These are phyloP conservation scores for Elachura formosa DNA, from an alignment of 2,113 vertebrate species.

Conservation along the genomic window DNA sequence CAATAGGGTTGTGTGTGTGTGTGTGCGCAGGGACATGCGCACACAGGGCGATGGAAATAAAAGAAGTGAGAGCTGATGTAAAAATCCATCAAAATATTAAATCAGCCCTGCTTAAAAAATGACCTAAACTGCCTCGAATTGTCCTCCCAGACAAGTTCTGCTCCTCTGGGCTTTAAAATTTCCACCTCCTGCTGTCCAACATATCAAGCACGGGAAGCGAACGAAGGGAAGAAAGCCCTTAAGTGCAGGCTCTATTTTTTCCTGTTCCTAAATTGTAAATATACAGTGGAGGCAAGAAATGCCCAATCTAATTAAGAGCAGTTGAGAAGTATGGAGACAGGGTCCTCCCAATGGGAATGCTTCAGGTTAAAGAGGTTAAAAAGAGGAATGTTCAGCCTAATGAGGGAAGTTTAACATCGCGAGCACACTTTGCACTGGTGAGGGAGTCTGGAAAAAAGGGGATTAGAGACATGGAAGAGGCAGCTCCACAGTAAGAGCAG, in stretches of 20 bases:
- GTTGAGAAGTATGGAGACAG: constrained; percentile 65
- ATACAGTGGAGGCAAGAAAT: constrained; percentile 64
- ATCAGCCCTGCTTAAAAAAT: neutral
- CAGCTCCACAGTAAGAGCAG: neutral
- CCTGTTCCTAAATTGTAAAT: constrained; percentile 66
- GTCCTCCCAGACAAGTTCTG: constrained; percentile 6
- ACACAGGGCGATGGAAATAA: neutral
- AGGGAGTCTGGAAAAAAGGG: constrained; percentile 5
- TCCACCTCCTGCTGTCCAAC: constrained; percentile 39
- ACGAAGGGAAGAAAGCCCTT: constrained; percentile 12
- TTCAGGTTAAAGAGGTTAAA: constrained; percentile 69
- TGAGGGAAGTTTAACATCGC: constrained; percentile 37
- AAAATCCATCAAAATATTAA: constrained; percentile 29
- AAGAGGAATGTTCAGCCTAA: constrained; percentile 70
- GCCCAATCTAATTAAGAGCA: constrained; percentile 66
- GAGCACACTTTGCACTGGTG: neutral
- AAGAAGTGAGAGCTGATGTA: neutral
- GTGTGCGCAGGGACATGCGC: neutral
- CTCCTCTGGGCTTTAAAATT: constrained; percentile 32
- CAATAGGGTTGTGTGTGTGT: neutral
- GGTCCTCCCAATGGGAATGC: constrained; percentile 63
- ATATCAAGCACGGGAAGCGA: constrained; percentile 18
- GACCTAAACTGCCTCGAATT: neutral
- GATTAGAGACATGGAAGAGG: neutral
- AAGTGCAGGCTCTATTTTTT: constrained; percentile 46